phyloP scores from a whole-genome alignment of 2,113 vertebrate species.

The Mustela nigripes region DNA sequence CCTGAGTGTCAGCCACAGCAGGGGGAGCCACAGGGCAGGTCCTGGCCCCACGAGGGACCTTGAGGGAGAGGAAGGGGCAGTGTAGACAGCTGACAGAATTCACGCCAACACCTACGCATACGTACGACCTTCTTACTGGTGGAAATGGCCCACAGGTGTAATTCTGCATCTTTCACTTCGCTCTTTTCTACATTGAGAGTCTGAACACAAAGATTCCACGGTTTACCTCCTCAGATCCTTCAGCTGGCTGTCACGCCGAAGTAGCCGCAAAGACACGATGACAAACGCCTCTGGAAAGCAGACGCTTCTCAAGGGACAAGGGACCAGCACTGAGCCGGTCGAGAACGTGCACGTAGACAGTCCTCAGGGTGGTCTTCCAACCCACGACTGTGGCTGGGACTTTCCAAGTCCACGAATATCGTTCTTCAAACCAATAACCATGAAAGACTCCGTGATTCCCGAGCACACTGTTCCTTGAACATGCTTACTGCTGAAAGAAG shows the following conservation, averaged over 20 bases:
- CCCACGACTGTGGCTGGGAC: rapidly evolving
- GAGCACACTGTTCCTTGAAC: too few relatives aligned
- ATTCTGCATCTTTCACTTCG: rapidly evolving
- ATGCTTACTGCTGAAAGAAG: background rate
- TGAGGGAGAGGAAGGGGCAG: rapidly evolving
- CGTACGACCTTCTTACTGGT: rapidly evolving
- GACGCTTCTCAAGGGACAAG: background rate
- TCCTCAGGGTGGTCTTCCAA: rapidly evolving
- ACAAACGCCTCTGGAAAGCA: background rate
- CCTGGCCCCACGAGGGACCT: rapidly evolving
- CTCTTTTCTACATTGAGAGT: rapidly evolving
- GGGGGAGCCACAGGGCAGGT: rapidly evolving
- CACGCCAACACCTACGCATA: rapidly evolving
- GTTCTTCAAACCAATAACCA: background rate
- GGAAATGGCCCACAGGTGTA: rapidly evolving
- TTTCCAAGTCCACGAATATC: background rate
- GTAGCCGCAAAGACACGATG: background rate
- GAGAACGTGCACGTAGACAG: rapidly evolving
- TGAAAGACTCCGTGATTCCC: rapidly evolving
- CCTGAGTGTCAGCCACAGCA: rapidly evolving
- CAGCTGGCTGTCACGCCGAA: rapidly evolving
- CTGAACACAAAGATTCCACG: rapidly evolving
- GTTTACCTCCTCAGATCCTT: background rate
- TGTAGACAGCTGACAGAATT: rapidly evolving
- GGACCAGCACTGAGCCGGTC: rapidly evolving